Conservation (phyloP, 1,140 invertebrate genomes). For the Brachionus calyciflorus region DNA sequence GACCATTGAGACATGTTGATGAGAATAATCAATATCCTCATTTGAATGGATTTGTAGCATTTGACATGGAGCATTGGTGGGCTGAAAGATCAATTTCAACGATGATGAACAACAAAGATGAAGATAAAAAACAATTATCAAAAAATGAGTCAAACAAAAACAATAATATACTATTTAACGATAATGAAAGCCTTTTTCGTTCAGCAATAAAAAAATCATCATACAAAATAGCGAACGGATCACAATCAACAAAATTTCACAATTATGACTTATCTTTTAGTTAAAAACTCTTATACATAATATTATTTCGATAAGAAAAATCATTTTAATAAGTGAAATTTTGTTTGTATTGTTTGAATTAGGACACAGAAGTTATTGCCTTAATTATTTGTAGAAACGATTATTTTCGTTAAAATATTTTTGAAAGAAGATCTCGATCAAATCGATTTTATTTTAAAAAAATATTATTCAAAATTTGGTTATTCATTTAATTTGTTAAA, state of each 20-base stretch:
- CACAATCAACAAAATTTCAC: not conserved
- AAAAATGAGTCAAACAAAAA: not conserved
- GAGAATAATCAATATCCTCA: constrained; percentile 28
- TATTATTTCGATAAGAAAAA: too few relatives aligned
- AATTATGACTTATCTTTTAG: constrained; percentile 3
- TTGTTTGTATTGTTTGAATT: too few relatives aligned
- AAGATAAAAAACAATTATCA: not conserved
- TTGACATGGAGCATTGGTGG: constrained; percentile 45
- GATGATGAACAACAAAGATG: not conserved
- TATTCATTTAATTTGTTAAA: constrained; percentile 16
- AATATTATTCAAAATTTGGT: not conserved
- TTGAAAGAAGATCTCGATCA: constrained; percentile 6
- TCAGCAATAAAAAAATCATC: constrained; percentile 6
- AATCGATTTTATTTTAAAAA: constrained; percentile 16
- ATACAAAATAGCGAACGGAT: not conserved
- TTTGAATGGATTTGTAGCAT: constrained; percentile 44
- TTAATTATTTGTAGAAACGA: constrained; percentile 5
- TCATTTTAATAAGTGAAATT: too few relatives aligned
- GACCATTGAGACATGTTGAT: constrained; percentile 32
- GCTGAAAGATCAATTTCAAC: constrained; percentile 38
- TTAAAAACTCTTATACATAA: not conserved
- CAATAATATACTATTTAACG: not conserved
- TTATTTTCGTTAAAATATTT: constrained; percentile 24
- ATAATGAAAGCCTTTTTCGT: not conserved
- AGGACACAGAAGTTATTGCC: constrained; percentile 1